Base-by-base conservation (phyloP, 2,113 vertebrate genomes). In the Drymodes brunneopygia region DNA sequence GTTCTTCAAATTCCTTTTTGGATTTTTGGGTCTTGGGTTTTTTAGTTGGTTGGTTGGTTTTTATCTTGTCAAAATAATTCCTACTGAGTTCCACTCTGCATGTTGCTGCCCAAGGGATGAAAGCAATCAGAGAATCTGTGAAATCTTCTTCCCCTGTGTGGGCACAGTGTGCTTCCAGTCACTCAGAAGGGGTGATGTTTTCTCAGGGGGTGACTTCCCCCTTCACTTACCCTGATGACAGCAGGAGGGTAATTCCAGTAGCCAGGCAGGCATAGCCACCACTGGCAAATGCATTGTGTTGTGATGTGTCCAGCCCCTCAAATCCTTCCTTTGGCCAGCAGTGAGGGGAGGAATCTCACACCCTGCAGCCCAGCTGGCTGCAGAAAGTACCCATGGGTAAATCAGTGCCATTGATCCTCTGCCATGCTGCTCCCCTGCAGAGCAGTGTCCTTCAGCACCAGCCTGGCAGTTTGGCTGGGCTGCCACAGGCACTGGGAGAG, bases 351-450 rank as follows among this genome's bases (percentile, higher is more conserved):
- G 15, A 91, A 12, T 18, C 28, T 66, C 45, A 22, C 18, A 42
- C 11, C 17, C 51, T 88, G 50, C 62, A 61, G 54, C 15, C 6
- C 10, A 24, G 7, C 24, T 77, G 65, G 22, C 75, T 86, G 60
- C 23, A 31, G 36, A 65, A 61, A 73, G 22, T 0, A 0, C 15
- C 19, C 1, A 0, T 40, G 66, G 33, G 53, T 57, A 82, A 92
- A 87, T 45, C n/a, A 47, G 42, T 71, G 90, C 61, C 60, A 40
- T 1, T 6, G 7, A 18, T 61, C 7, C 61, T 53, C 40, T 69
- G 72, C 33, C 40, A 62, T 0, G 0, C 16, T 4, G 1, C 23
- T 83, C n/a, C 40, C 36, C 62, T 60, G 33, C 28, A 69, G 74
- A 65, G 6, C 1, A 0, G 12, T 53, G 45, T 45, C 56, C 40